Evolutionary conservation across 2,888 invertebrate genomes (phyloP), one percentile per base, ranked within the genome.

Genomic region (Mermis nigrescens): DNA sequence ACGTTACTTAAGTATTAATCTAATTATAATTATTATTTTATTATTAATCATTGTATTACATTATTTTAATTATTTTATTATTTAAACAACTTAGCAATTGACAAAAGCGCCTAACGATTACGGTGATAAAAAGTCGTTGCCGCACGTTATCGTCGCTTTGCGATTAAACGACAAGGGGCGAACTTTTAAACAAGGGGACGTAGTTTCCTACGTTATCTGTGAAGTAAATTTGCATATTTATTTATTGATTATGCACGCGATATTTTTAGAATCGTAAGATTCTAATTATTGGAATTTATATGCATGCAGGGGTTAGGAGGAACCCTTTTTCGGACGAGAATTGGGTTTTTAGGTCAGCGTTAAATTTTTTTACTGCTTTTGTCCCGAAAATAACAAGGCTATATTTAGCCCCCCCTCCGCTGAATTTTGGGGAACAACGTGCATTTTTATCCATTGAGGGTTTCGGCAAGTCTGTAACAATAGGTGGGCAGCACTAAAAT

Each of bases 61-160:
- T 26, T 55, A 15, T 28, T 56, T 28, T 3, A 7, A 26, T 24
- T 26, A 52, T 7, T 27, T 3, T 58, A 45, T 22, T 27, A 15
- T 54, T 57, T n/a, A 24, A 48, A 7, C 46, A 58, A 52, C 68
- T 55, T 66, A 78, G 78, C 89, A 91, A 73, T 77, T 99, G 55
- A 91, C 92, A 0, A 92, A 90, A 75, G 83, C 88, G 70, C 94
- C 95, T 0, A 83, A 82, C 65, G 86, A 91, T 68, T 99, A 98
- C 74, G 80, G 84, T 0, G 88, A 90, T 70, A 82, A 83, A 67
- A 82, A 83, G 65, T 75, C 81, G 24, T 80, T 86, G 66, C 84
- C 91, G 0, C 94, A 94, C 73, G 92, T 94, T 0, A 83, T 83
- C 70, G 87, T 90, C n/a, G 94, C 95, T 0, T 68, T 88, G 59